Base-by-base conservation (phyloP, 2,113 vertebrate genomes). In the Thunnus maccoyii region DNA sequence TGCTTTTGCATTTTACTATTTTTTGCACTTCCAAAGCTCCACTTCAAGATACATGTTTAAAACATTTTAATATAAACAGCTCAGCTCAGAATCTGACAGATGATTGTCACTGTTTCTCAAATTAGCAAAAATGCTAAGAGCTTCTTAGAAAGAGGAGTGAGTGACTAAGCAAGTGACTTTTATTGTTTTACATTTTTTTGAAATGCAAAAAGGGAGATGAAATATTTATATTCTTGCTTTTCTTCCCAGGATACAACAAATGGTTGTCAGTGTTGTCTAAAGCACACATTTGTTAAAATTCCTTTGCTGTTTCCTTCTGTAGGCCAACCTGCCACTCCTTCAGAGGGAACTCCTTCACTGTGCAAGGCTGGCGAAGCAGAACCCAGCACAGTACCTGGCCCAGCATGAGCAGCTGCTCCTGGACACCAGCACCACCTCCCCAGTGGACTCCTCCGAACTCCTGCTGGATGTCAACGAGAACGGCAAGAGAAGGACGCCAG, bases 331-430 rank as follows among this genome's bases (percentile, higher is more conserved):
- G 90, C 98, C 98, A 0, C 89, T 99, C 86, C 96, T 99, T 85
- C 98, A 99, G 96, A 94, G 97, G 4, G 98, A 99, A 87, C 96
- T 99, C 84, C 94, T 99, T 75, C 97, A 99, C 94, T 99, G 98
- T 0, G 98, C 98, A 86, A 96, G 97, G 71, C 95, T 99, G 89
- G 98, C 98, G 89, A 99, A 99, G 95, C 98, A 99, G 96, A 99
- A 95, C 62, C 98, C 98, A 0, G 97, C 97, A 54, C 98, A 99
- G 94, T 99, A 99, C 94, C 95, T 99, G 95, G 98, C 98, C 25
- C 97, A 99, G 92, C 98, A 99, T 0, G 97, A 99, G 93, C 97
- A 99, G 94, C 96, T 98, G 65, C 96, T 99, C 72, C 95, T 99
- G 90, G 97, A 98, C 9, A 97, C 96, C 94, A 97, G 95, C 36